phyloP scores from a whole-genome alignment of 2,888 invertebrate genomes.

The Chironomus riparius region DNA sequence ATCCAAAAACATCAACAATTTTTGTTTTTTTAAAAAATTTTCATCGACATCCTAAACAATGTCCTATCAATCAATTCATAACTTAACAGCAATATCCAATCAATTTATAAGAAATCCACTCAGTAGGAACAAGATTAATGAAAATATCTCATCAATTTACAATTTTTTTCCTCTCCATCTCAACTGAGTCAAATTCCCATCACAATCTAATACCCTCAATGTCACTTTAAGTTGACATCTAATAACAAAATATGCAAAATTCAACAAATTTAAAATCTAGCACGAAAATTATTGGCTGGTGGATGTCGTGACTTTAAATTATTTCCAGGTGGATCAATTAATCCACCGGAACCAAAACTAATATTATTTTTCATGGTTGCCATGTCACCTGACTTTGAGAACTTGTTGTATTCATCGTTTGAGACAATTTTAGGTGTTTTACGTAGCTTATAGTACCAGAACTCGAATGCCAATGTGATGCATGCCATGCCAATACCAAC shows the following conservation, averaged over 20 bases:
- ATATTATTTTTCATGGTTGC: not conserved
- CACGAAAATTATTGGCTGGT: constrained; percentile 30
- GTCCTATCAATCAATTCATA: no score
- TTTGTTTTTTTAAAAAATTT: no score
- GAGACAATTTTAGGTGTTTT: constrained; percentile 53
- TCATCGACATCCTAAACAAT: no score
- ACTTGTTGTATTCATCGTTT: constrained; percentile 40
- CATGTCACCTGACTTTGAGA: not conserved
- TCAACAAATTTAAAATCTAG: constrained; percentile 32
- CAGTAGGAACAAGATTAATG: no score
- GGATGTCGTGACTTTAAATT: constrained; percentile 33
- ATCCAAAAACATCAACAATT: no score
- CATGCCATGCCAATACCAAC: constrained; percentile 90
- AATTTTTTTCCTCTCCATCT: no score
- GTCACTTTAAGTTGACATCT: no score
- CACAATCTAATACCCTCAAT: no score
- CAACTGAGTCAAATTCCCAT: no score
- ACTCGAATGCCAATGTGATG: constrained; percentile 83
- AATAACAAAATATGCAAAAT: not conserved
- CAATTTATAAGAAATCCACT: no score
- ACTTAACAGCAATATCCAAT: no score
- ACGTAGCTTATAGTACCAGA: constrained; percentile 84
- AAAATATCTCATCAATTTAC: no score
- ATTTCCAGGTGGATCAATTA: not conserved
- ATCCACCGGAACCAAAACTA: constrained; percentile 16